Evolutionary conservation across 2,113 vertebrate species (phyloP).

Genomic region (western clawed frog (Xenopus tropicalis)): UCB_Xtro_10.0 CM004450.2:122410001-122410500

Average conservation of each 20-base stretch:
- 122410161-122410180: constrained; percentile 1
- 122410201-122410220: neutral
- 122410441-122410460: constrained; percentile 49
- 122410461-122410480: no score
- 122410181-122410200: constrained; percentile 6
- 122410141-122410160: neutral
- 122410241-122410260: no score
- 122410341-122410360: neutral
- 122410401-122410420: constrained; percentile 62
- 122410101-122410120: constrained; percentile 1
- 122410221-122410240: neutral
- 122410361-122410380: neutral
- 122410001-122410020: no score
- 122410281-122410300: no score
- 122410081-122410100: neutral
- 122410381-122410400: constrained; percentile 53
- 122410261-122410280: no score
- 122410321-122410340: neutral
- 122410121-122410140: neutral
- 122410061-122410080: constrained; percentile 13
- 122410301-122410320: no score
- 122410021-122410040: no score
- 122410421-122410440: constrained; percentile 39
- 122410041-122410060: neutral
- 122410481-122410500: no score